Base-by-base conservation (phyloP, 2,888 invertebrate species). In the Andrena chrysosceles region DNA sequence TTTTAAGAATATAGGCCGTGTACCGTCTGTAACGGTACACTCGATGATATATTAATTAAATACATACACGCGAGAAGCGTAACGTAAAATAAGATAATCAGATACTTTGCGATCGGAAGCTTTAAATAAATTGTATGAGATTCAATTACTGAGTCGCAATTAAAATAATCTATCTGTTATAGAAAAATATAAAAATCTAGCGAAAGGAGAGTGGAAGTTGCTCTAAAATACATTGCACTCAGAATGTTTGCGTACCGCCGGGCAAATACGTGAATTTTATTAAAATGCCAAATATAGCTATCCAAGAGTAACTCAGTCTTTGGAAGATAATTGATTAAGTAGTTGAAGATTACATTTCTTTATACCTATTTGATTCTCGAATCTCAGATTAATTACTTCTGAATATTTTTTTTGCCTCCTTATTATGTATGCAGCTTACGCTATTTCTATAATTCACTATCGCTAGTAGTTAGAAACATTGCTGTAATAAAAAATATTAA, bases 1-100 rank as follows among this genome's bases (percentile, higher is more conserved):
- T 69, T 67, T 76, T 26, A 20, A 59, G 63, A 60, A 56, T 73
- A 67, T 78, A 87, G 87, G 81, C 86, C 87, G 42, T 66, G 33
- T 26, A 54, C 35, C 23, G 7, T 69, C 31, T 31, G 49, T 42
- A 60, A 56, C 3, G 49, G 23, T 54, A 23, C 33, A 78, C 26
- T 68, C 60, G 20, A 74, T 69, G 13, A 23, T 54, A 76, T 31
- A 31, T 59, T 26, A 66, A 70, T 79, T 66, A 42, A 13, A 66
- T 54, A n/a, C 49, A 7, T 69, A 35, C 33, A 23, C 31, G 4
- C 56, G 35, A 13, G 62, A 62, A 54, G 16, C 23, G 29, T 13
- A 59, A 72, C 35, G 16, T 42, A 48, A 26, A 42, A 16, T 60
- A 10, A 56, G 49, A 75, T 62, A 63, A 74, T 48, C 33, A 48